Evolutionary conservation across 2,888 invertebrate species (phyloP).

Genomic region (Rhabditoides inermis): DNA sequence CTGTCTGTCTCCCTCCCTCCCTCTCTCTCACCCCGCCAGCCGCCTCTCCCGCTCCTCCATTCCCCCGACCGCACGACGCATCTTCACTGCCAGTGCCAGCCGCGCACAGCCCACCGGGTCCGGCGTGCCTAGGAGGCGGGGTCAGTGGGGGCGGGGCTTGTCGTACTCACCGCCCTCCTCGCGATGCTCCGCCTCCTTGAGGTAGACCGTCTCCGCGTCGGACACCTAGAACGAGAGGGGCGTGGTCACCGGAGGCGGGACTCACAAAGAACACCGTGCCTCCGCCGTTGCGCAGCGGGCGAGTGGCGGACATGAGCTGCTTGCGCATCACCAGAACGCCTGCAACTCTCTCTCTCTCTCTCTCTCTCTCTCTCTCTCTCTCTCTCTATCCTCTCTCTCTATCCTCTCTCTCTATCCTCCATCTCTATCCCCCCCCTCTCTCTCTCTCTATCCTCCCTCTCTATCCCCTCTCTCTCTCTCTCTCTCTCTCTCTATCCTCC

Average conservation of each 20-base stretch:
- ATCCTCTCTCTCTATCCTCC: not conserved
- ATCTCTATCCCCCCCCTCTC: constrained; percentile 1
- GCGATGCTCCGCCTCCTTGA: constrained; percentile 55
- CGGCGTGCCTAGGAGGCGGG: constrained; percentile 17
- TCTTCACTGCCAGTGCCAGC: constrained; percentile 75
- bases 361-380: too few species aligned
- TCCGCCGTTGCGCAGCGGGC: constrained; percentile 58
- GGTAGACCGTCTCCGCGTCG: constrained; percentile 56
- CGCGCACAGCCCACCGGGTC: constrained; percentile 62
- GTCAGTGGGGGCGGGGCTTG: too few species aligned
- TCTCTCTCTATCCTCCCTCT: too few species aligned
- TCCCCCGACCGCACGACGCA: constrained; percentile 71
- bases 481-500: not conserved
- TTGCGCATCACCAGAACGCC: constrained; percentile 65
- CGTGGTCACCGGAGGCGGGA: not conserved
- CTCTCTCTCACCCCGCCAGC: constrained; percentile 40
- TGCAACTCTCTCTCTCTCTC: constrained; percentile 41
- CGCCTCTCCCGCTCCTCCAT: constrained; percentile 61
- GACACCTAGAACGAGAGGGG: constrained; percentile 13
- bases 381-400: not conserved
- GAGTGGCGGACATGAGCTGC: constrained; percentile 58
- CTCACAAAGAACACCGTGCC: constrained; percentile 61
- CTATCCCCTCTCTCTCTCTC: too few species aligned
- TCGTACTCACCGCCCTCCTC: constrained; percentile 28
- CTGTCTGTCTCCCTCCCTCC: too few species aligned